Conservation (phyloP, 1,140 invertebrate species). For the Pentalonia nigronervosa region DNA sequence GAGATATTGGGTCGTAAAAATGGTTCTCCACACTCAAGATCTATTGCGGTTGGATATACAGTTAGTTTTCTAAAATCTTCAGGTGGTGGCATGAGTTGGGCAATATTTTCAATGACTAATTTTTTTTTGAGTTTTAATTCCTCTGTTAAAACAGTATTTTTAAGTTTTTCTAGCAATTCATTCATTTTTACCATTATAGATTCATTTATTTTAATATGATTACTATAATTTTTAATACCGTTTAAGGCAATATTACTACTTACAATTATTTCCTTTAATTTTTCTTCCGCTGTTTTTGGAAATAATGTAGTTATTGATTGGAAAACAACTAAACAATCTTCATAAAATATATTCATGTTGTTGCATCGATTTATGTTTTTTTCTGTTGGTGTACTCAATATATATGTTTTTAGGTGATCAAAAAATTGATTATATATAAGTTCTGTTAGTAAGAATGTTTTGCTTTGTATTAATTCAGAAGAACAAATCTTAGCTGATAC, state of each 20-base stretch:
- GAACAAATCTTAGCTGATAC: slow-evolving; percentile 45
- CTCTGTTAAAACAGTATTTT: slow-evolving; percentile 23
- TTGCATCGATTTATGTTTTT: slow-evolving; percentile 34
- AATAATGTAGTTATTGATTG: slow-evolving; percentile 41
- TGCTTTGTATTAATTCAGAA: slow-evolving; percentile 45
- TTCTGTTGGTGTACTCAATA: slow-evolving; percentile 23
- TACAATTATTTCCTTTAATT: slow-evolving; percentile 51
- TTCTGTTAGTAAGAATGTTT: slow-evolving; percentile 39
- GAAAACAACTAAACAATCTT: slow-evolving; percentile 52
- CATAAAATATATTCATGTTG: slow-evolving; percentile 50
- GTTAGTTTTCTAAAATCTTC: slow-evolving; percentile 59
- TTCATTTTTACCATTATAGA: slow-evolving; percentile 8
- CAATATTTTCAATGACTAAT: slow-evolving; percentile 14
- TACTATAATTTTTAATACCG: slow-evolving; percentile 47
- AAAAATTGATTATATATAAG: slow-evolving; percentile 38
- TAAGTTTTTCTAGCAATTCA: slow-evolving; percentile 47
- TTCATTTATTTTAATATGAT: slow-evolving; percentile 54
- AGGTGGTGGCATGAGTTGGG: slow-evolving; percentile 42
- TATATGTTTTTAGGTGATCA: slow-evolving; percentile 43
- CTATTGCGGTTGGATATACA: slow-evolving; percentile 56
- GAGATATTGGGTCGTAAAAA: slow-evolving; percentile 71
- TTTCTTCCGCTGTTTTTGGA: slow-evolving; percentile 54
- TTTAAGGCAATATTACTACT: slow-evolving; percentile 44
- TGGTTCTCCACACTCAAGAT: slow-evolving; percentile 51
- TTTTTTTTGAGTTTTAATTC: slow-evolving; percentile 55